Percentiles rank a stretch among this genome's conserved stretches.
phyloP scores from a whole-genome alignment of 2,797 vertebrate species.

The Leucoraja ocellata region DNA sequence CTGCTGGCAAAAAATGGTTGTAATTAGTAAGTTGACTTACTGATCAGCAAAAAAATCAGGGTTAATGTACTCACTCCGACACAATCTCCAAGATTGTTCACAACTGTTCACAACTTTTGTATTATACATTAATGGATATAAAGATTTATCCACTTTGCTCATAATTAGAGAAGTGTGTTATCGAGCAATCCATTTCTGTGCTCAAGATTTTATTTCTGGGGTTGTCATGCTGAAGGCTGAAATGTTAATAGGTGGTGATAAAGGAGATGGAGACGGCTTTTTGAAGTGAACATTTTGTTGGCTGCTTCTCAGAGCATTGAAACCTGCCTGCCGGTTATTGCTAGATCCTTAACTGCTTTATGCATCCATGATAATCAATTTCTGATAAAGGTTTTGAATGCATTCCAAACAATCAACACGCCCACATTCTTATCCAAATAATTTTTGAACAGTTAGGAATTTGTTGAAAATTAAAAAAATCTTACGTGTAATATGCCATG shows the following conservation, averaged over 20 bases:
- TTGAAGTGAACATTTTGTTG: not conserved
- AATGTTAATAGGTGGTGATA: not conserved
- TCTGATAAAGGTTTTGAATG: not conserved
- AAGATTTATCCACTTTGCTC: no score
- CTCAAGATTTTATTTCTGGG: not conserved
- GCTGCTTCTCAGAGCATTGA: not conserved
- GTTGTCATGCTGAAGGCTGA: not conserved
- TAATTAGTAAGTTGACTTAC: no score
- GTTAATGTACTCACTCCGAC: no score
- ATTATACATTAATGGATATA: no score
- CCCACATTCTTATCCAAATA: not conserved
- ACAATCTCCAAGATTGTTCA: no score
- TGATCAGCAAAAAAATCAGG: no score
- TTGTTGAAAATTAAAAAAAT: not conserved
- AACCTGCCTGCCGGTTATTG: not conserved
- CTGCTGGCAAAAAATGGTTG: no score
- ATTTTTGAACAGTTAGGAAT: not conserved
- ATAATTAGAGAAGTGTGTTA: not conserved
- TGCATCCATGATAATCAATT: not conserved
- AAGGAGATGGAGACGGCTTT: not conserved
- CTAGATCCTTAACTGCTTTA: not conserved
- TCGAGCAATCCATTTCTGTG: not conserved
- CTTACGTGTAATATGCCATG: not conserved
- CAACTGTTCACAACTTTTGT: no score
- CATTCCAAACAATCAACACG: not conserved